These are phyloP conservation scores for Saccostrea cuccullata DNA, from an alignment of 1,140 invertebrate species.

Conservation along the genomic window DNA sequence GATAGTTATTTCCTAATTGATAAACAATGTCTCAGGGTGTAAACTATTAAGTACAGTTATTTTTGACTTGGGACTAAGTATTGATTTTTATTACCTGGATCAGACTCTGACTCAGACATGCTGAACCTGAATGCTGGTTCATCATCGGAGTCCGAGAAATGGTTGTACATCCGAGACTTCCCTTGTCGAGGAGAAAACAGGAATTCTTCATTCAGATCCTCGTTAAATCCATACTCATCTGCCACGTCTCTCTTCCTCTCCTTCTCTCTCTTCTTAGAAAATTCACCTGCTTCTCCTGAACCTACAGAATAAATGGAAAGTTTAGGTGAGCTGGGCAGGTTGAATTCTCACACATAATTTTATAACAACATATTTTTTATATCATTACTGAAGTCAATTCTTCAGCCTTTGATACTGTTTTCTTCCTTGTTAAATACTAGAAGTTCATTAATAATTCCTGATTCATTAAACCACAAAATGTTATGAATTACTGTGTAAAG, in stretches of 20 bases:
- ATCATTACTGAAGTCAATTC: too few species aligned
- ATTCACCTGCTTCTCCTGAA: constrained; percentile 20
- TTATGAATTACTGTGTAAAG: neutral
- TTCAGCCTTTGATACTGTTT: too few species aligned
- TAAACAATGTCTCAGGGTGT: too few species aligned
- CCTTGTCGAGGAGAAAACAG: constrained; percentile 61
- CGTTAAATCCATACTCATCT: constrained; percentile 60
- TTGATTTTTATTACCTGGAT: neutral
- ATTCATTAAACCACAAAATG: too few species aligned
- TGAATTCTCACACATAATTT: too few species aligned
- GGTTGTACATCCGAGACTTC: constrained; percentile 22
- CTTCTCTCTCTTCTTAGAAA: constrained; percentile 26
- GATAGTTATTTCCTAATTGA: too few species aligned
- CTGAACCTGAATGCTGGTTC: constrained; percentile 28
- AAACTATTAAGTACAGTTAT: too few species aligned
- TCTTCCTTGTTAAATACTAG: too few species aligned
- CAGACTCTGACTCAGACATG: constrained; percentile 18
- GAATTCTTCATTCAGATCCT: constrained; percentile 66
- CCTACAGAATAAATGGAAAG: neutral
- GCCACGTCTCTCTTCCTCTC: constrained; percentile 59
- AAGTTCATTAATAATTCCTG: too few species aligned
- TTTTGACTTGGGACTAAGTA: too few species aligned
- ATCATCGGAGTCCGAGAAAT: constrained; percentile 40
- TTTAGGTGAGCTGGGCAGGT: neutral
- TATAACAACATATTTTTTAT: too few species aligned